A percentile compares a stretch with the other conserved stretches of the same genome.
Evolutionary conservation across 1,140 invertebrate genomes (phyloP).

Genomic region (Camponotus vicinus): DNA sequence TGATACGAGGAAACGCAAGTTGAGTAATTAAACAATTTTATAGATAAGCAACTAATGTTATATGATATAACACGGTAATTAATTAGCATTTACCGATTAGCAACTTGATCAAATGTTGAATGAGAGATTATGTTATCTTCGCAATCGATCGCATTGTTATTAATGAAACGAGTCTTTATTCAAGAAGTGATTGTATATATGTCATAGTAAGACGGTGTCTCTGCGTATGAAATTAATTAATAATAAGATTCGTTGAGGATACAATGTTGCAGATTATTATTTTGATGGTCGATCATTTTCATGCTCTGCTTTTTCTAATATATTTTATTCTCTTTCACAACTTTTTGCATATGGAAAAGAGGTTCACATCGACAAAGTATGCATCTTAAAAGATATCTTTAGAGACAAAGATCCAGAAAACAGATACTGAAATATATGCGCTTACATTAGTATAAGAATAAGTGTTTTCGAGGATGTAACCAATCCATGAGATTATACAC

Average conservation of each 20-base stretch:
- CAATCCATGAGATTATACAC: conserved; percentile 10
- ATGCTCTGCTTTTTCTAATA: not conserved
- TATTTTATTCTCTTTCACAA: conserved; percentile 12
- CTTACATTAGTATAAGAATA: not conserved
- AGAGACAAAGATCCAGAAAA: not conserved
- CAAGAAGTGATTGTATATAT: conserved; percentile 1
- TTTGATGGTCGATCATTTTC: not conserved
- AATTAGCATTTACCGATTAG: not conserved
- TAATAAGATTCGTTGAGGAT: not conserved
- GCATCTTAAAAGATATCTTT: not conserved
- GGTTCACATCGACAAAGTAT: conserved; percentile 2
- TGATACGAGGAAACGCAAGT: not conserved
- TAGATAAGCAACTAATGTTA: not conserved
- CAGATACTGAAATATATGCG: not conserved
- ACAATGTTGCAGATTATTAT: not conserved
- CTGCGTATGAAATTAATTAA: not conserved
- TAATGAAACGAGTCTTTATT: not conserved
- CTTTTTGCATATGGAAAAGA: not conserved
- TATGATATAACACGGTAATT: not conserved
- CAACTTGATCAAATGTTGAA: not conserved
- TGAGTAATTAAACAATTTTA: not conserved
- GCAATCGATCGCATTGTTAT: not conserved
- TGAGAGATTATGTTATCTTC: not conserved
- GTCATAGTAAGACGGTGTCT: not conserved
- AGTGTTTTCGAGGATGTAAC: not conserved